Evolutionary conservation across 1,140 invertebrate genomes (phyloP), one percentile per base, ranked within the genome.

Genomic region (Panulirus ornatus): DNA sequence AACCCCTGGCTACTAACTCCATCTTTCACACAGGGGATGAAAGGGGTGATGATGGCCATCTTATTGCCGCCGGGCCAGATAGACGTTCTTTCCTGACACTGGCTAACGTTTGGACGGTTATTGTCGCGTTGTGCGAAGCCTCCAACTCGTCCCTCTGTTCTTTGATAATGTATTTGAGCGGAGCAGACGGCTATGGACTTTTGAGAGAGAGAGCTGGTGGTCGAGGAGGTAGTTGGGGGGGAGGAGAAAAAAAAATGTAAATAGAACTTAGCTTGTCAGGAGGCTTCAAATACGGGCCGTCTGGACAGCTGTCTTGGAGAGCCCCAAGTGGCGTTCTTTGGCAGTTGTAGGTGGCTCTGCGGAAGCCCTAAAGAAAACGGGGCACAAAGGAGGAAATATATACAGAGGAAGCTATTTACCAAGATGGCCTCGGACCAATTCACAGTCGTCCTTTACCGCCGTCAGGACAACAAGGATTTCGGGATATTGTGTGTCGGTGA

Each of bases 391-490:
- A 27, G 9, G 8, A 30, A 66, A 30, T 6, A 66, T 30, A 66
- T 66, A 66, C n/a, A 66, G 58, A 66, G 11, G 27, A 11, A 66
- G 3, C 58, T 66, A 66, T 66, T 66, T 66, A 66, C 58, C 58
- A 66, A 66, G 14, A 27, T 30, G 58, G 58, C 58, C 58, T 66
- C 30, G 8, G 6, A 66, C 58, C 58, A 30, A 66, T 6, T 22
- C n/a, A 30, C n/a, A 30, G n/a, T 66, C n/a, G 9, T 66, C 19
- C n/a, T 58, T 58, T 66, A n/a, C n/a, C n/a, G n/a, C n/a, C n/a
- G n/a, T n/a, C n/a, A n/a, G n/a, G n/a, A n/a, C n/a, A n/a, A n/a
- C n/a, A n/a, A n/a, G n/a, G n/a, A n/a, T n/a, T n/a, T n/a, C n/a
- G n/a, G n/a, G n/a, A n/a, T n/a, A n/a, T n/a, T n/a, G n/a, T n/a